Base-by-base conservation (phyloP, 2,888 invertebrate genomes). In the Catonia carolina region DNA sequence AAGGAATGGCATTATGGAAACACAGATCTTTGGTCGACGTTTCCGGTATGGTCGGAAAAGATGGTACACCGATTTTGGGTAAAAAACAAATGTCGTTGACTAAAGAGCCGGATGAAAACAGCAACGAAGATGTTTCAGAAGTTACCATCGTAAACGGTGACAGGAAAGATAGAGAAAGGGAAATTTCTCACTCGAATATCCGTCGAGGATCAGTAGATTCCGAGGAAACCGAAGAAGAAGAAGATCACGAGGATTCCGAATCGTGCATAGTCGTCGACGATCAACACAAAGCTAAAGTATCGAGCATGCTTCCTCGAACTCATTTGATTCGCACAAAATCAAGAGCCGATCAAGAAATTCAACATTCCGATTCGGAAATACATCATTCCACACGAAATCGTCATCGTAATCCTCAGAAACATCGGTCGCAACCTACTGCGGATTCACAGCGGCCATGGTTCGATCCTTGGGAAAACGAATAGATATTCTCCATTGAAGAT, bases 1-100 rank as follows among this genome's bases (percentile, higher is more conserved):
- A 89, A 67, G 90, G 90, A 0, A 90, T 90, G 89, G 83, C 89
- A 0, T 75, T 90, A 53, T 90, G 90, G 90, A 85, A 85, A 68
- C 90, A 90, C 69, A 78, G 89, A 33, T 89, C 90, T 64, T 77
- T 90, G 60, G 88, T 90, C 0, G 88, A 86, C 65, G 82, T 86
- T 37, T 61, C 62, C 36, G 31, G 47, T 23, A 72, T 80, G 71
- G 74, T 79, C 70, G 80, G 45, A 2, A 45, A 77, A 70, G 78
- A 78, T 64, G 75, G 77, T 56, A 74, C 71, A 7, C 60, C 60
- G 20, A 42, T 53, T 41, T 50, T 55, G 20, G 49, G 14, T 1
- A 60, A 56, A 50, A 60, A 60, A 45, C 47, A 45, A 33, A 31
- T 60, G 35, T 56, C 60, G 17, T 23, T 60, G 39, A 53, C 50